Evolutionary conservation across 1,140 invertebrate genomes (phyloP), one percentile per base, ranked within the genome.

Genomic region (Choristoneura fumiferana): DNA sequence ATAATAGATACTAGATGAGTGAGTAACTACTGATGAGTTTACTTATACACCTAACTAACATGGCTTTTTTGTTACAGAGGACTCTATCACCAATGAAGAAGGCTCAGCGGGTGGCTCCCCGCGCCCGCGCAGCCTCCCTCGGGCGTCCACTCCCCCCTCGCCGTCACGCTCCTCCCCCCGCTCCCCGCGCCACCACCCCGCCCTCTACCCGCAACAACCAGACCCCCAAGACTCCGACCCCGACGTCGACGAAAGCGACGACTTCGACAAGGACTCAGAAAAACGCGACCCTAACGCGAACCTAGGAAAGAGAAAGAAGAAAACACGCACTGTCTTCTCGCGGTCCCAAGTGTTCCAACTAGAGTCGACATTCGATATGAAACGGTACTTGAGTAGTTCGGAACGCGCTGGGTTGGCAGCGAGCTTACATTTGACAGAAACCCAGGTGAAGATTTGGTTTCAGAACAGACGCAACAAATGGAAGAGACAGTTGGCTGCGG

Each of bases 311-410:
- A 91, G 98, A 45, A 99, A 99, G 91, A 99, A 99, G 92, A 99
- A 99, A 85, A 99, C 98, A 0, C 90, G 98, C 53, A 99, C 98
- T 0, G 98, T 99, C 0, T 99, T 99, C 90, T 99, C 98, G 0
- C 91, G 98, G 9, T 95, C 95, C 0, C 95, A 96, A 87, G 98
- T 99, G 0, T 99, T 98, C 81, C 98, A 99, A 82, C 89, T 99
- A 59, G 98, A 99, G 81, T 98, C 96, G 3, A 99, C 97, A 0
- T 99, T 99, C 85, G 98, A 99, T 83, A 95, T 98, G 93, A 99
- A 99, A 83, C 92, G 98, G 8, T 99, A 99, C 82, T 91, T 99
- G 15, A 99, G 97, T 58, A 98, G 96, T 62, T 97, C 97, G 4
- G 98, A 99, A 80, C 91, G 98, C 8, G 97, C 98, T 0, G 97